Percentiles rank a stretch among this genome's conserved stretches.
These are phyloP conservation scores for Smittia sp. DNA, from an alignment of 2,888 invertebrate species.

Conservation along the genomic window DNA sequence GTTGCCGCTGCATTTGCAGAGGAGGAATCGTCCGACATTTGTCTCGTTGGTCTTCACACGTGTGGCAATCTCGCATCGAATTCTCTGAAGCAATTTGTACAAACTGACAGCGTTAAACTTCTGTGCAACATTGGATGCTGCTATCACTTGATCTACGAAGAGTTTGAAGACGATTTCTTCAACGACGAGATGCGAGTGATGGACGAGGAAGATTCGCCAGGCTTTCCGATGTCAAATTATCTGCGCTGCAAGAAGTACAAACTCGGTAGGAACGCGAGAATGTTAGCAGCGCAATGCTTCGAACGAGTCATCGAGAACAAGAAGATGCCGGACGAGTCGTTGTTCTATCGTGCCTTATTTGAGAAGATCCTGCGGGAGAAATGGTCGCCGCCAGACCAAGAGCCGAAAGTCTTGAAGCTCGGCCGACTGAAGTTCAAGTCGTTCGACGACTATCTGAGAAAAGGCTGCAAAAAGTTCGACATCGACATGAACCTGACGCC, in stretches of 20 bases:
- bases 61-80: slow-evolving; percentile 81
- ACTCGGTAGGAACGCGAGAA: slow-evolving; percentile 75
- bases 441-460: slow-evolving; percentile 68
- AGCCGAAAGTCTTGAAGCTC: slow-evolving; percentile 49
- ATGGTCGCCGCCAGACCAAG: slow-evolving; percentile 18
- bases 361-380: slow-evolving; percentile 60
- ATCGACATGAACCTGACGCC: slow-evolving; percentile 55
- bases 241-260: slow-evolving; percentile 55
- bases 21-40: slow-evolving; percentile 48
- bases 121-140: slow-evolving; percentile 87
- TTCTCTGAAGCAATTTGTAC: slow-evolving; percentile 66
- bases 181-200: slow-evolving; percentile 49
- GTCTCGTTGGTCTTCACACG: slow-evolving; percentile 77
- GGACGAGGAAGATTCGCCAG: slow-evolving; percentile 49
- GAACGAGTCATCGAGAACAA: slow-evolving; percentile 62
- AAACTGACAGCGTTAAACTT: slow-evolving; percentile 57
- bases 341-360: slow-evolving; percentile 75
- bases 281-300: slow-evolving; percentile 82
- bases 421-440: slow-evolving; percentile 61
- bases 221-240: slow-evolving; percentile 68
- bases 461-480: slow-evolving; percentile 64
- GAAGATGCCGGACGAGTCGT: slow-evolving; percentile 61
- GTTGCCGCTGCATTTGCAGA: slow-evolving; percentile 17
- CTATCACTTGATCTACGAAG: slow-evolving; percentile 75
- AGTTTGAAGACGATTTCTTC: slow-evolving; percentile 50